Evolutionary conservation across 2,113 vertebrate species (phyloP), one percentile per base, ranked within the genome.

Genomic region (Actenoides lindsayi): DNA sequence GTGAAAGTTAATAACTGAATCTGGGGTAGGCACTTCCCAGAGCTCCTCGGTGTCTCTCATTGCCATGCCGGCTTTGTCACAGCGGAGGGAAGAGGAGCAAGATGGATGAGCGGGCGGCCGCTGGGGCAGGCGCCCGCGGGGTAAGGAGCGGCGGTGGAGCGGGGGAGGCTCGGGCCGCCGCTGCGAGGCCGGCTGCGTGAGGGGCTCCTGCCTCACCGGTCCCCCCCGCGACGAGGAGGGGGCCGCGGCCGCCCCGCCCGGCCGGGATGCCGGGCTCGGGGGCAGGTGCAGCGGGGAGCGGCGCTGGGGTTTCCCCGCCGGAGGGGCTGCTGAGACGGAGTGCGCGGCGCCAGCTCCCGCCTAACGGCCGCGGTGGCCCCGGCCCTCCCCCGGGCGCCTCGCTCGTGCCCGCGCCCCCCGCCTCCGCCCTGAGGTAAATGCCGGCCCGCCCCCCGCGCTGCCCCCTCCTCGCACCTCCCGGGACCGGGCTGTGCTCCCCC

Each of bases 31-130:
- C 91, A 10, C 83, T 64, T 79, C 89, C 83, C 89, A 76, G 82
- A 57, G 91, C 96, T 62, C 37, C 88, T 30, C 74, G 94, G 70
- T 46, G 86, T 11, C 70, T 77, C 79, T 54, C 42, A 17, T 64
- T 60, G 91, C 89, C 75, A 79, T 84, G 94, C 56, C 44, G 89
- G 92, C 95, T 85, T 90, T 76, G 94, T 87, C 94, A 14, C 59
- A 70, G 56, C 89, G 70, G 16, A 68, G 90, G 68, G 62, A 48
- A 76, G 73, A 57, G 87, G 77, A 56, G 69, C 88, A 73, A 44
- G 60, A 96, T 96, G 93, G 94, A 70, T 35, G 85, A 50, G 81
- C 14, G 94, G 92, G 79, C 35, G 63, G 92, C 77, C 76, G 92
- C 80, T 5, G 82, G 91, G 82, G 65, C 87, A 41, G 77, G 81